These are phyloP conservation scores for Carduelis carduelis DNA, from an alignment of 2,797 vertebrate genomes.

Conservation along the genomic window DNA sequence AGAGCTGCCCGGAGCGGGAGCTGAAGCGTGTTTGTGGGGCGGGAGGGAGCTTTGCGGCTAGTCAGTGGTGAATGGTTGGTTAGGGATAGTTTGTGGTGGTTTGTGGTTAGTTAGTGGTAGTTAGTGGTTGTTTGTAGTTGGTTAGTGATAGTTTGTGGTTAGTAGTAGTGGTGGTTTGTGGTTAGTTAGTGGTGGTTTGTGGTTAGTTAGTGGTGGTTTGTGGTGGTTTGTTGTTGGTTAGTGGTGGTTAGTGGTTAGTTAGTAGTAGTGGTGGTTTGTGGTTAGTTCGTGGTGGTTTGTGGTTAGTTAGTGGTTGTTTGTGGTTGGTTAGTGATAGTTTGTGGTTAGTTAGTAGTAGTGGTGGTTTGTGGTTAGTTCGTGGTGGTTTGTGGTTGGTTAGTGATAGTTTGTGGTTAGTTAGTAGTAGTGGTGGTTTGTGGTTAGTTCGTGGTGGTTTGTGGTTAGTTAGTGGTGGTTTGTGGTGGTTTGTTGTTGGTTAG, in stretches of 20 bases:
- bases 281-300: not conserved
- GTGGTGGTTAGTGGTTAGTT: not conserved
- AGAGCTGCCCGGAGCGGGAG: accelerated
- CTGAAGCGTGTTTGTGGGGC: not conserved
- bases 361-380: not conserved
- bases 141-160: not conserved
- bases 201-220: too few relatives aligned
- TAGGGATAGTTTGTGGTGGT: not conserved
- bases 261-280: not conserved
- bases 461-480: not conserved
- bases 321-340: not conserved
- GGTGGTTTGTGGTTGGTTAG: not conserved
- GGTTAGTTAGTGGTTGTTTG: not conserved
- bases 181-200: too few relatives aligned
- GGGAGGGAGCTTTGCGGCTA: not conserved
- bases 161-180: too few relatives aligned
- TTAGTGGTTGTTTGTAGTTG: not conserved
- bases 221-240: not conserved
- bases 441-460: not conserved
- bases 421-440: not conserved
- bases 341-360: not conserved
- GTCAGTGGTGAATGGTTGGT: not conserved
- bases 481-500: too few relatives aligned
- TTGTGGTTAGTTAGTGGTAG: too few relatives aligned
- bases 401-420: not conserved